Conservation (phyloP, 2,113 vertebrate species). For the Gobio gobio region DNA sequence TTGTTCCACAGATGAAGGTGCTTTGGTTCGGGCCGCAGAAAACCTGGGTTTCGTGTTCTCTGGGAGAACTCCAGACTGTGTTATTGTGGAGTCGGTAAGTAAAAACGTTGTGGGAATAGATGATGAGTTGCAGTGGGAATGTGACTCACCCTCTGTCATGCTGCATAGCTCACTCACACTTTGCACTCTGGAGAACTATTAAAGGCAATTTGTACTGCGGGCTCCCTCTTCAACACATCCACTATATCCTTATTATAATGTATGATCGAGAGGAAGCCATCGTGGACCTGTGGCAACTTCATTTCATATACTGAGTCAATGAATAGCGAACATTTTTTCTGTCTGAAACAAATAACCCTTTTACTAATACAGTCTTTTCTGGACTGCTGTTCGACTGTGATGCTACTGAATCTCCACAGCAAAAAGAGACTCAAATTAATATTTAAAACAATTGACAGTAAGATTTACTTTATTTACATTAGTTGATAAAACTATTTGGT, state of each 20-base stretch:
- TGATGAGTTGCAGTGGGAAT: constrained; percentile 21
- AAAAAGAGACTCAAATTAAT: neutral
- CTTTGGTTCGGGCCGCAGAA: constrained; percentile 91
- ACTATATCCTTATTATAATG: constrained; percentile 32
- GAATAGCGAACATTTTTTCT: neutral
- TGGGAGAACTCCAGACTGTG: constrained; percentile 92
- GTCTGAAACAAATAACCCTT: neutral
- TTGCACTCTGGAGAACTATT: constrained; percentile 30
- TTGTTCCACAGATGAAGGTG: constrained; percentile 87
- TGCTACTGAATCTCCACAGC: neutral
- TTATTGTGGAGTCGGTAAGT: constrained; percentile 92
- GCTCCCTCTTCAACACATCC: constrained; percentile 7
- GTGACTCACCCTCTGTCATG: constrained; percentile 35
- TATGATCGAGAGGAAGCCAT: constrained; percentile 21
- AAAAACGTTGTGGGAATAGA: constrained; percentile 24
- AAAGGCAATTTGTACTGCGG: neutral
- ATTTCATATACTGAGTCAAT: constrained; percentile 5
- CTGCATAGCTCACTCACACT: constrained; percentile 26
- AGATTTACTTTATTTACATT: neutral
- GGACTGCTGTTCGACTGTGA: neutral
- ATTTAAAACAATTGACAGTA: neutral
- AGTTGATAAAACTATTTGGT: no score
- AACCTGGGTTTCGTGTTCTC: constrained; percentile 92
- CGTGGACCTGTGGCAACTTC: neutral
- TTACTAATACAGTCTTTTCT: neutral